phyloP scores from a whole-genome alignment of 2,113 vertebrate genomes.

The Lophius piscatorius region DNA sequence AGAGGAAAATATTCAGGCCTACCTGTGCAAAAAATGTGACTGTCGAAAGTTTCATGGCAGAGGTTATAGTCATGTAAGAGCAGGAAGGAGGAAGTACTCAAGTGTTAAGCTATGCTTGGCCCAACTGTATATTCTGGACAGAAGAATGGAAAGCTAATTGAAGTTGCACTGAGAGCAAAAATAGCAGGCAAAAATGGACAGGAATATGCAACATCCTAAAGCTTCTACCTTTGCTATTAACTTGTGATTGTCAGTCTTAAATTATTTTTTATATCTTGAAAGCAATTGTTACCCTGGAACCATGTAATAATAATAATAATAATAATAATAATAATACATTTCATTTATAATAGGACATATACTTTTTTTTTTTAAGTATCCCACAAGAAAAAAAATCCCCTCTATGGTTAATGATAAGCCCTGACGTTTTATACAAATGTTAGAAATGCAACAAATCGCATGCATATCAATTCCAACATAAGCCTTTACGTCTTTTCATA shows the following conservation, averaged over 20 bases:
- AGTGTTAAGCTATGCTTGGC: neutral
- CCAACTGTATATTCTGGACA: slow-evolving; percentile 30
- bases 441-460: too few species aligned
- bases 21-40: slow-evolving; percentile 18
- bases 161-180: slow-evolving; percentile 9
- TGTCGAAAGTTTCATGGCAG: slow-evolving; percentile 25
- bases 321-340: too few species aligned
- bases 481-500: neutral
- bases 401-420: neutral
- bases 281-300: neutral
- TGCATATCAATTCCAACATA: neutral
- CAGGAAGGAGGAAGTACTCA: slow-evolving; percentile 5
- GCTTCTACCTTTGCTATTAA: slow-evolving; percentile 15
- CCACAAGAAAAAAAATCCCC: too few species aligned
- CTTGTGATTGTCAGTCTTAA: slow-evolving; percentile 8
- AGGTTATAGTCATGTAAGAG: slow-evolving; percentile 16
- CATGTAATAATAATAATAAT: too few species aligned
- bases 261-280: neutral
- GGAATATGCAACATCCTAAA: slow-evolving; percentile 17
- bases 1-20: neutral
- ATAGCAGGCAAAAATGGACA: slow-evolving; percentile 15
- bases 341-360: too few species aligned
- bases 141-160: slow-evolving; percentile 16
- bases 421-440: neutral
- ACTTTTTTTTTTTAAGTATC: too few species aligned